A percentile compares a stretch with the other conserved stretches of the same genome.
Evolutionary conservation across 2,113 vertebrate species (phyloP).

Genomic region (Himantopus leucocephalus): DNA sequence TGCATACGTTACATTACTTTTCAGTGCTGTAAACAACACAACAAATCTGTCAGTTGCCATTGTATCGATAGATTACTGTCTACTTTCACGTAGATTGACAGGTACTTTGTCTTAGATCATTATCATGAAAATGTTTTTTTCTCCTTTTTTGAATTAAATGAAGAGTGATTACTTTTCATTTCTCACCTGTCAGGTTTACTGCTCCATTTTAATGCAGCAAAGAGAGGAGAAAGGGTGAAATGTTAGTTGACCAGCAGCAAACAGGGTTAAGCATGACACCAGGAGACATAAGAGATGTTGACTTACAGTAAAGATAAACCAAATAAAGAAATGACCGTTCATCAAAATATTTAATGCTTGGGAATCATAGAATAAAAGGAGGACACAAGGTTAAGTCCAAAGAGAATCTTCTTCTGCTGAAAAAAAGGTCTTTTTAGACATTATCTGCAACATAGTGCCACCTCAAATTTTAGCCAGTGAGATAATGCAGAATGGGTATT

Average conservation of each 20-base stretch:
- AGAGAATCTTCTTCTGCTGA: neutral
- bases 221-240: conserved; percentile 77
- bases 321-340: conserved; percentile 46
- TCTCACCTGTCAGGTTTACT: conserved; percentile 99
- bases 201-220: conserved; percentile 91
- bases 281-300: conserved; percentile 37
- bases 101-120: neutral
- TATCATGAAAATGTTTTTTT: neutral
- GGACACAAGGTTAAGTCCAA: neutral
- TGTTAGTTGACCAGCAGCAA: conserved; percentile 78
- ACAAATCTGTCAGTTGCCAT: neutral
- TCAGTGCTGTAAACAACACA: neutral
- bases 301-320: conserved; percentile 24
- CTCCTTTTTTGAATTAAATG: neutral
- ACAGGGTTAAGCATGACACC: conserved; percentile 60
- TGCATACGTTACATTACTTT: neutral
- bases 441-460: conserved; percentile 32
- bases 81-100: neutral
- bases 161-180: conserved; percentile 44
- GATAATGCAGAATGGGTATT: conserved; percentile 2
- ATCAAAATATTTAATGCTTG: conserved; percentile 38
- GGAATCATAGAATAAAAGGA: conserved; percentile 24
- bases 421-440: conserved; percentile 14
- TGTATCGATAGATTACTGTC: neutral
- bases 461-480: conserved; percentile 64